Evolutionary conservation across 2,113 vertebrate genomes (phyloP).

Genomic region (Hippolais icterina): DNA sequence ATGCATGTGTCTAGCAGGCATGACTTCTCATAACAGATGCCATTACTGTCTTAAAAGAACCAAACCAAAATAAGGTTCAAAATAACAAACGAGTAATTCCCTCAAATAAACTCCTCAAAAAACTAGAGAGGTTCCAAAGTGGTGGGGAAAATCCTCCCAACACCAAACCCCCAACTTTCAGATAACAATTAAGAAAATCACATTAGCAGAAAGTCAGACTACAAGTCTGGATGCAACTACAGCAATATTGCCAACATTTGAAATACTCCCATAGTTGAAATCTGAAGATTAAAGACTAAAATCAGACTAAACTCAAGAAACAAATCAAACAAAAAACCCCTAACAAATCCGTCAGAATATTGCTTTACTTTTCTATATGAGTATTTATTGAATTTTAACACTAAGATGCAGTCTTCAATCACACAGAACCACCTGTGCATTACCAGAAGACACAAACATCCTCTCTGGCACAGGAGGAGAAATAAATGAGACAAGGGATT

Average conservation of each 20-base stretch:
- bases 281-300: not conserved
- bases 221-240: not conserved
- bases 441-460: not conserved
- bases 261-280: not conserved
- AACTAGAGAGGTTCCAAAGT: not conserved
- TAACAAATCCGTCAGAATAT: not conserved
- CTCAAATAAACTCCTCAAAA: not conserved
- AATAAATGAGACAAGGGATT: not conserved
- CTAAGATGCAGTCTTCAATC: not conserved
- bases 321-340: not conserved
- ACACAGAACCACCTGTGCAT: not conserved
- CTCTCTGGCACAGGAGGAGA: not conserved
- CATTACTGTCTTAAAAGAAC: not conserved
- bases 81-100: not conserved
- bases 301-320: not conserved
- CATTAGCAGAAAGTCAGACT: not conserved
- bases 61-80: not conserved
- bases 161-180: not conserved
- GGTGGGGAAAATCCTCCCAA: accelerated
- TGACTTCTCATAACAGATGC: not conserved
- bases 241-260: not conserved
- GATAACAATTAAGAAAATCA: not conserved
- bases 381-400: not conserved
- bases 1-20: not conserved
- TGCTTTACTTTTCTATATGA: not conserved